These are phyloP conservation scores for Hemicordylus capensis DNA, from an alignment of 2,113 vertebrate species.

Conservation along the genomic window DNA sequence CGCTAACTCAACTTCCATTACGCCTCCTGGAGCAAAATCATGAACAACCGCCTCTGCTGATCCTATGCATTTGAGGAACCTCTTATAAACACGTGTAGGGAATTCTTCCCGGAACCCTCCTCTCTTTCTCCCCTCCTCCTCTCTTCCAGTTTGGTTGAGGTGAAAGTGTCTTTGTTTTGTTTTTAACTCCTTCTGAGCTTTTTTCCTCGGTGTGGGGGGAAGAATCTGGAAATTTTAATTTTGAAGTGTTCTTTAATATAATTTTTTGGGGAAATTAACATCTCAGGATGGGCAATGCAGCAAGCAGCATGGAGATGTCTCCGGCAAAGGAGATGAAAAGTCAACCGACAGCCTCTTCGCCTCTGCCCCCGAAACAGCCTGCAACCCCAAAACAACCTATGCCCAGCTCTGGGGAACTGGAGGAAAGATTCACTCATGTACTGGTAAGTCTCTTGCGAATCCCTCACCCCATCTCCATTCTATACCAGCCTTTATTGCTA, in stretches of 20 bases:
- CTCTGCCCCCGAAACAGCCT: slow-evolving; percentile 17
- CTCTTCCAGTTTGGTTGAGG: not conserved
- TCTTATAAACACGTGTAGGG: not conserved
- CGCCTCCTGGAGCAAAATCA: not conserved
- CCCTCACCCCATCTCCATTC: too few species aligned
- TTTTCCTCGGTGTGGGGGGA: not conserved
- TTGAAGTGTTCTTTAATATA: not conserved
- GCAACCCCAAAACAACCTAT: slow-evolving; percentile 22
- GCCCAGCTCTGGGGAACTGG: slow-evolving; percentile 12
- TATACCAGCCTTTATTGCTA: not conserved
- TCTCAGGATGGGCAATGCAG: slow-evolving; percentile 17
- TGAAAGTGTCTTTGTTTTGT: not conserved
- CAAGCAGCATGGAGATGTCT: slow-evolving; percentile 23
- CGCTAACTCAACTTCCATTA: not conserved
- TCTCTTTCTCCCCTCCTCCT: not conserved
- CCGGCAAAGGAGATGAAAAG: slow-evolving; percentile 17
- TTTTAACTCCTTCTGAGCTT: not conserved
- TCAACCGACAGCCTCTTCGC: not conserved
- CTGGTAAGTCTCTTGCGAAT: not conserved
- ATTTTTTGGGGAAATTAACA: not conserved
- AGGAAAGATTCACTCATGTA: slow-evolving; percentile 14
- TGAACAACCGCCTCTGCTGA: not conserved
- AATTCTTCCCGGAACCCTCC: not conserved
- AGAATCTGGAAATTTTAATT: not conserved
- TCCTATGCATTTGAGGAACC: not conserved